Percentiles rank a stretch among this genome's conserved stretches.
These are phyloP conservation scores for Bagarius yarrelli DNA, from an alignment of 2,113 vertebrate species.

Conservation along the genomic window DNA sequence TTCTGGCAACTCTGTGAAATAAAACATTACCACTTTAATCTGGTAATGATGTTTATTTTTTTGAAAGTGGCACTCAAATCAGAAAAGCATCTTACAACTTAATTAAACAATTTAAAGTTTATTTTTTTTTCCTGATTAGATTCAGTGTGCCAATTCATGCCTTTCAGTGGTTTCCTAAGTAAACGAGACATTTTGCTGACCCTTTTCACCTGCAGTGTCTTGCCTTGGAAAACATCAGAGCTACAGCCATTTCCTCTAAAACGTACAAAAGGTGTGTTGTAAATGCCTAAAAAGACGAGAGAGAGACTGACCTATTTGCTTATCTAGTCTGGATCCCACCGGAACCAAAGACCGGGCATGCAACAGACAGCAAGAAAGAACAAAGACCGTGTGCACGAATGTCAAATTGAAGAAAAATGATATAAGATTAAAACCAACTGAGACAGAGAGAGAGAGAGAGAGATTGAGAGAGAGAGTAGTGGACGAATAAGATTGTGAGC, in stretches of 20 bases:
- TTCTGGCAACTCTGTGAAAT: too few relatives aligned
- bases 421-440: not conserved
- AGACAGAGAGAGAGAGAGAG: not conserved
- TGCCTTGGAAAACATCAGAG: not conserved
- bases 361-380: not conserved
- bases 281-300: not conserved
- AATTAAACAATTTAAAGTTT: too few relatives aligned
- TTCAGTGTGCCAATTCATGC: too few relatives aligned
- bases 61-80: too few relatives aligned
- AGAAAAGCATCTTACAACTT: too few relatives aligned
- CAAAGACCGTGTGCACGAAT: not conserved
- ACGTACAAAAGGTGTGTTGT: not conserved
- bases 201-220: not conserved
- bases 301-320: not conserved
- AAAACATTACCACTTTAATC: too few relatives aligned
- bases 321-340: not conserved
- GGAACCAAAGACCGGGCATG: not conserved
- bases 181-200: too few relatives aligned
- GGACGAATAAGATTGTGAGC: slow-evolving; percentile 25
- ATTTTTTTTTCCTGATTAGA: too few relatives aligned
- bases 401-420: not conserved
- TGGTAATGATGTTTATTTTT: too few relatives aligned
- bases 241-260: not conserved
- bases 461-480: not conserved
- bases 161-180: too few relatives aligned